phyloP scores from a whole-genome alignment of 1,140 invertebrate genomes.

The Pseudomyrmex dendroicus region DNA sequence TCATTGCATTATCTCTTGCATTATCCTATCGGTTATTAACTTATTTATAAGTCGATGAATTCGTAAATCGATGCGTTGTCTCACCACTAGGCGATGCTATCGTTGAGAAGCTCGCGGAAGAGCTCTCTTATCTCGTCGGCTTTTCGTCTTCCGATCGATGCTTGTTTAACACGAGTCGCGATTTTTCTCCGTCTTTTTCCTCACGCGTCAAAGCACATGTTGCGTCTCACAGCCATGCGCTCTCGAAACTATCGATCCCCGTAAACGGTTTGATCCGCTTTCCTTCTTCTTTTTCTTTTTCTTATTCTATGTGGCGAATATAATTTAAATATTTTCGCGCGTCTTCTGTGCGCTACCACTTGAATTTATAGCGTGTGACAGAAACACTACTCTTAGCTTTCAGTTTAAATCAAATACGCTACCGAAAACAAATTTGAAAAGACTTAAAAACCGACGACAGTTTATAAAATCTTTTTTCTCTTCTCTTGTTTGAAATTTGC shows the following conservation, averaged over 20 bases:
- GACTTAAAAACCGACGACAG: background rate
- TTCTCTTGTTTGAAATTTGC: background rate
- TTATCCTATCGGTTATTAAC: background rate
- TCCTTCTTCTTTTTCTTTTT: background rate
- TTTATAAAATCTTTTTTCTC: background rate
- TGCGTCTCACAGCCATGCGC: slow-evolving; percentile 19
- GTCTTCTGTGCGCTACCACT: background rate
- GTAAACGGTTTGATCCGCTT: slow-evolving; percentile 26
- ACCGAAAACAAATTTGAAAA: background rate
- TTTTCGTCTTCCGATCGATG: slow-evolving; percentile 40
- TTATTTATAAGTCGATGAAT: slow-evolving; percentile 36
- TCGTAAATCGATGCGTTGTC: slow-evolving; percentile 47
- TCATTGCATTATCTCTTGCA: background rate
- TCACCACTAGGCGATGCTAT: slow-evolving; percentile 16
- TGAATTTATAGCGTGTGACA: background rate
- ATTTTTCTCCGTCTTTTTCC: slow-evolving; percentile 36
- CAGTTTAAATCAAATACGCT: background rate
- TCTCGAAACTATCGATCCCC: slow-evolving; percentile 7
- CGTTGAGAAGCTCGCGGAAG: slow-evolving; percentile 21
- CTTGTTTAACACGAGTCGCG: slow-evolving; percentile 48
- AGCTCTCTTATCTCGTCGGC: slow-evolving; percentile 49
- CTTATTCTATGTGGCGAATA: no score
- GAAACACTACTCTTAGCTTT: background rate
- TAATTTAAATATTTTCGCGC: no score
- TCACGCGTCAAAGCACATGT: slow-evolving; percentile 40